Evolutionary conservation across 53 echinoderm and acorn worm species (phyloP), one percentile per base, ranked within the genome.

Genomic region (Temnopleurus reevesii): DNA sequence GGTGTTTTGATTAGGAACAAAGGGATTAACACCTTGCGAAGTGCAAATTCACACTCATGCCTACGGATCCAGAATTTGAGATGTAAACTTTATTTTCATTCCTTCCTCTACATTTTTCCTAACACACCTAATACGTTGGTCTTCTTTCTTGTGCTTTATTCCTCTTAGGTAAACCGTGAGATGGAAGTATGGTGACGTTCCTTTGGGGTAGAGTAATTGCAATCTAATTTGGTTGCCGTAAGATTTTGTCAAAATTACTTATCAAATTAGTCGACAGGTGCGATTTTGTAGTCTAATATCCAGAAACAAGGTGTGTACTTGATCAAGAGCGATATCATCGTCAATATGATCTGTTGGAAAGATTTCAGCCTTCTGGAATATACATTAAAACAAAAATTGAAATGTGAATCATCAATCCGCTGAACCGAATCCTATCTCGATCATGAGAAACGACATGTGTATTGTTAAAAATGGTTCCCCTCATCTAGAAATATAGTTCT

Each of bases 1-100:
- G 88, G 66, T 66, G 65, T 65, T 87, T 87, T 87, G 30, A 66
- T 66, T 85, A 53, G 66, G 46, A 66, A 87, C 88, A 87, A 87
- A 53, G 71, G 71, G 88, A 87, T 87, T 87, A 87, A 66, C 88
- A 87, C 88, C 88, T 85, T 87, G 17, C 35, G 88, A 66, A 66
- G 66, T 66, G 54, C 53, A 53, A 87, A 87, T 53, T 66, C 71
- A 87, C 33, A 7, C 26, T 31, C 5, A 53, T 51, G 88, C 88
- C 88, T 65, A 29, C 65, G 71, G 66, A 87, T 53, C n/a, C 65
- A 30, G 71, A 65, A 71, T 87, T 87, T 47, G 65, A 87, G 88
- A 64, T 66, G 88, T 87, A 51, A 85, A 85, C 59, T 47, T 83
- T 54, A 83, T 83, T 79, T 76, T 79, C 46, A 12, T 24, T 79